phyloP scores from a whole-genome alignment of 1,140 invertebrate species.

The Brachionus angularis region DNA sequence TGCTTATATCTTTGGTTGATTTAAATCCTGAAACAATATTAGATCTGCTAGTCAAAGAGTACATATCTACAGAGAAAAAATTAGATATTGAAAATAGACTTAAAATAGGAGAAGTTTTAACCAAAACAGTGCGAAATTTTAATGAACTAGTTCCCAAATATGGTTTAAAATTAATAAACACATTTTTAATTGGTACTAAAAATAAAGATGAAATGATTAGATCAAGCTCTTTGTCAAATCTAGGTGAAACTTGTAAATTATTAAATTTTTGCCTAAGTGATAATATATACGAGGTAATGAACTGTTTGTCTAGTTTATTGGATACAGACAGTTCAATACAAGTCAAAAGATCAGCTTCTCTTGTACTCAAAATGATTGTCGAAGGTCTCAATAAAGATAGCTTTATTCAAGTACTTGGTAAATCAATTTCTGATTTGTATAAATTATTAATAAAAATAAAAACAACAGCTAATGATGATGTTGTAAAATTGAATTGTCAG shows the following conservation, averaged over 20 bases:
- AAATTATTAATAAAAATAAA: constrained; percentile 66
- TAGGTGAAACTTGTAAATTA: constrained; percentile 75
- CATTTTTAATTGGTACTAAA: constrained; percentile 66
- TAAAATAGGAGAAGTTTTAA: constrained; percentile 76
- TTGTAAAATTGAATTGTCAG: constrained; percentile 68
- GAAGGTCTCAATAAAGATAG: constrained; percentile 69
- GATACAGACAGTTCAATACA: constrained; percentile 67
- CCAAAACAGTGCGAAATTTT: constrained; percentile 65
- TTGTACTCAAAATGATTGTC: constrained; percentile 69
- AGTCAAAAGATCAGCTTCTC: constrained; percentile 71
- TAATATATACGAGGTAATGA: constrained; percentile 70
- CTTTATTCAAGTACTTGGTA: constrained; percentile 64
- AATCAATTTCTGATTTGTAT: constrained; percentile 65
- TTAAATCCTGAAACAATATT: constrained; percentile 67
- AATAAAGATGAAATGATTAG: constrained; percentile 70
- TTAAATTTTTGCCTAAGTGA: constrained; percentile 69
- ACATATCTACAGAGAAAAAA: constrained; percentile 58
- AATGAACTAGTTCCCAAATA: constrained; percentile 64
- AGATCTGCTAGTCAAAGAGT: constrained; percentile 65
- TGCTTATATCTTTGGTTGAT: constrained; percentile 66
- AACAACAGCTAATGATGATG: constrained; percentile 65
- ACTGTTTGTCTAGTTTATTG: constrained; percentile 67
- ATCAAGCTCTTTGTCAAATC: constrained; percentile 75
- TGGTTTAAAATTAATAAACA: constrained; percentile 64
- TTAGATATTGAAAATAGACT: constrained; percentile 63